Conservation (phyloP, 2,888 invertebrate genomes). For the Sceliomorpha sp. region DNA sequence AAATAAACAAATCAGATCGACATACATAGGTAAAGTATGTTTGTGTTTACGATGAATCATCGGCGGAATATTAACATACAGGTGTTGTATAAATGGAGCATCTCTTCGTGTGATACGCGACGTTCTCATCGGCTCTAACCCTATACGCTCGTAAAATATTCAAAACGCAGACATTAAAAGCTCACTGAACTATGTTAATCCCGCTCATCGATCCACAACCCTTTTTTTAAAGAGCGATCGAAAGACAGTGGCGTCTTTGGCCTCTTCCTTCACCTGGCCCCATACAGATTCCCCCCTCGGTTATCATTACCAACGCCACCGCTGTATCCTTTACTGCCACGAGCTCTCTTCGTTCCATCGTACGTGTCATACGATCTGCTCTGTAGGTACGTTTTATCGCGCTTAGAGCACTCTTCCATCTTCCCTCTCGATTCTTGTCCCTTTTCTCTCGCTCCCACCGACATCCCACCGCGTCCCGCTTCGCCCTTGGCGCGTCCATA, state of each 20-base stretch:
- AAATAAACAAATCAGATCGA: no score
- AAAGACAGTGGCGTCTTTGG: constrained; percentile 68
- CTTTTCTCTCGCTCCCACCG: constrained; percentile 51
- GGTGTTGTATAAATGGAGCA: no score
- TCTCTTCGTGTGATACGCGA: no score
- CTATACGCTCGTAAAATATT: no score
- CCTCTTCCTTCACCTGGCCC: constrained; percentile 74
- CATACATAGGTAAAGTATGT: no score
- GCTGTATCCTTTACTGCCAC: constrained; percentile 36
- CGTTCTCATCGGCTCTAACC: no score
- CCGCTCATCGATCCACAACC: constrained; percentile 77
- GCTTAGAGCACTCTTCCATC: no score
- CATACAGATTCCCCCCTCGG: constrained; percentile 62
- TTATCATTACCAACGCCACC: constrained; percentile 35
- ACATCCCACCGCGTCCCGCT: constrained; percentile 38
- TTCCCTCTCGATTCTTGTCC: constrained; percentile 29
- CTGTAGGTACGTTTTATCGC: constrained; percentile 56
- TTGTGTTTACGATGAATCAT: no score
- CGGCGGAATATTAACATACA: no score
- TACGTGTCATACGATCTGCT: constrained; percentile 69
- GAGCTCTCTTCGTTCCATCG: constrained; percentile 57
- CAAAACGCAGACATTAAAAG: no score
- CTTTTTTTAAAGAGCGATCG: constrained; percentile 65
- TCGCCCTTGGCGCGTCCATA: constrained; percentile 49
- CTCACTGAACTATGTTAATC: constrained; percentile 72